Percentiles rank a stretch among this genome's conserved stretches.
These are phyloP conservation scores for Epizoanthus rinbou DNA, from an alignment of 92 coral and sea anemone genomes.

Conservation along the genomic window DNA sequence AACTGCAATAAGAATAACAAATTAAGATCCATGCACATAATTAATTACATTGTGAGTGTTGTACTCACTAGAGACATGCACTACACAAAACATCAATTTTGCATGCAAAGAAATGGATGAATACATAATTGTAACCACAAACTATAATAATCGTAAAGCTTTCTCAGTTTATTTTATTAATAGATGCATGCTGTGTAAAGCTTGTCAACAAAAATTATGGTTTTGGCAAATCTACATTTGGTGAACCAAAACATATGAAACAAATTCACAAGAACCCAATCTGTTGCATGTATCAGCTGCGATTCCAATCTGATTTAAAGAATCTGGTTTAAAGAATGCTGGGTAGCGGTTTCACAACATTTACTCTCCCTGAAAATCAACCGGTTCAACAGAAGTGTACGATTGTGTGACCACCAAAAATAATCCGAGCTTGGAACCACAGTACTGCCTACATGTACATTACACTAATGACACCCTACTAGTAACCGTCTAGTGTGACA, in stretches of 20 bases:
- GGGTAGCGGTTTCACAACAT: no score
- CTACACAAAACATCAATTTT: neutral
- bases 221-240: neutral
- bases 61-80: neutral
- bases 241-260: neutral
- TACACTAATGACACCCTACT: no score
- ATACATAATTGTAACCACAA: neutral
- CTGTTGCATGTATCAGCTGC: no score
- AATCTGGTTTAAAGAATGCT: no score
- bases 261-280: neutral
- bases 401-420: no score
- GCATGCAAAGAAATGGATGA: neutral
- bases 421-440: no score
- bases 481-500: no score
- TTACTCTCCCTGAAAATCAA: no score
- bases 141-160: neutral
- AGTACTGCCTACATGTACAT: no score
- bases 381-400: no score
- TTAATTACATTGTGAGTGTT: no score
- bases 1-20: neutral
- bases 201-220: constrained; percentile 1
- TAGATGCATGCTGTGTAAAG: neutral
- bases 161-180: neutral
- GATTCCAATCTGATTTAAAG: no score
- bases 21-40: neutral